Evolutionary conservation across 2,888 invertebrate genomes (phyloP), one percentile per base, ranked within the genome.

Genomic region (Amblyjoppa proteus): DNA sequence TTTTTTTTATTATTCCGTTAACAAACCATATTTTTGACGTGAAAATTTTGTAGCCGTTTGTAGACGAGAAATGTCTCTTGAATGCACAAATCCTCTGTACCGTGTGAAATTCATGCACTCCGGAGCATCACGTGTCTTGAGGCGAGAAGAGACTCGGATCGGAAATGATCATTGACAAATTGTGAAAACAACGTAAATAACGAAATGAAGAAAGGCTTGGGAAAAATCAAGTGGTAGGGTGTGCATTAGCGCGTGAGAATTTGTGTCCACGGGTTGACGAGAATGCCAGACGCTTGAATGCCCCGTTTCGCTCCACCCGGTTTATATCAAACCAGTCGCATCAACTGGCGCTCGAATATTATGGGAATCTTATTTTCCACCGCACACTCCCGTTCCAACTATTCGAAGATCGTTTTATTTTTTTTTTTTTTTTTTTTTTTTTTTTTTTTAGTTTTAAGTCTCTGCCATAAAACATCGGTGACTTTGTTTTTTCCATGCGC

Each of bases 221-320:
- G 34, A 75, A 74, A 74, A 70, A 31, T 49, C 45, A 58, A 56
- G 41, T 11, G 20, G 68, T 3, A n/a, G 61, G 51, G 56, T 11
- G n/a, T 13, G 13, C 11, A 64, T 49, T 38, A 74, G 45, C 61
- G 78, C 75, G 81, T 51, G 70, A 84, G 66, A 75, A 51, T 81
- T 76, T 7, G 34, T 16, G 41, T 75, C 38, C 68, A 53, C 25
- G 49, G 16, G 56, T 41, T 84, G 77, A 84, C 61, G 81, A 81
- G 84, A 84, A 78, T 80, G 69, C 74, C 85, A 85, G 85, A 78
- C 75, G 49, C 68, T 38, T 13, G 28, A 51, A 38, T 25, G 25
- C 49, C 45, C 51, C 41, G n/a, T 34, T 74, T 83, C 25, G 34
- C 58, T 71, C 53, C 70, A 70, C 84, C 73, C 76, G 77, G 68